Evolutionary conservation across 2,797 vertebrate genomes (phyloP).

Genomic region (Gobionotothen gibberifrons): DNA sequence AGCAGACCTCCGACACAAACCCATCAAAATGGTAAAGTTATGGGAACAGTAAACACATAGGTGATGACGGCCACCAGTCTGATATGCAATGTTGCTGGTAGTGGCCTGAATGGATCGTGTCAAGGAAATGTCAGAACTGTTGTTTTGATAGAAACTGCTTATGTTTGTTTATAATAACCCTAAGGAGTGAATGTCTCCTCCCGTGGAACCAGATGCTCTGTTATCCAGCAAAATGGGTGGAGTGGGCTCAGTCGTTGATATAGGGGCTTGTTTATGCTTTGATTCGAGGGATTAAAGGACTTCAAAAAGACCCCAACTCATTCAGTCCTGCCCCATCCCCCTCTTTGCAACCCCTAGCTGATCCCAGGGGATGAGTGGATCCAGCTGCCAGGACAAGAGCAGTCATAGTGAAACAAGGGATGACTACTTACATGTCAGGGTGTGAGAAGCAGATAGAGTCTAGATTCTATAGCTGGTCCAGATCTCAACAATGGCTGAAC

Average conservation of each 20-base stretch:
- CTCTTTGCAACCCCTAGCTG: slow-evolving; percentile 41
- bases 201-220: slow-evolving; percentile 12
- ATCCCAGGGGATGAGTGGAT: slow-evolving; percentile 76
- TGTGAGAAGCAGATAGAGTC: slow-evolving; percentile 47
- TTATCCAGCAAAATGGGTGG: slow-evolving; percentile 19
- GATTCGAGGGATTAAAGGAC: slow-evolving; percentile 77
- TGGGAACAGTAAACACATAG: not conserved
- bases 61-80: not conserved
- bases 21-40: slow-evolving; percentile 91
- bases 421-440: slow-evolving; percentile 56
- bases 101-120: slow-evolving; percentile 12
- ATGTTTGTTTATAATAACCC: slow-evolving; percentile 11
- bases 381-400: slow-evolving; percentile 72
- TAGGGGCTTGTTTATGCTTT: slow-evolving; percentile 70
- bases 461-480: slow-evolving; percentile 63
- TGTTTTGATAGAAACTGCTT: slow-evolving; percentile 4
- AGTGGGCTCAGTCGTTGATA: slow-evolving; percentile 41
- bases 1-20: slow-evolving; percentile 88
- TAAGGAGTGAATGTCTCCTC: slow-evolving; percentile 7
- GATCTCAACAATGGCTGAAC: slow-evolving; percentile 70
- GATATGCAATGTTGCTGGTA: not conserved
- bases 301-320: slow-evolving; percentile 70
- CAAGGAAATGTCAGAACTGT: slow-evolving; percentile 15
- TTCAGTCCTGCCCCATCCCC: slow-evolving; percentile 43
- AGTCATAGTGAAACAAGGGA: slow-evolving; percentile 42